Conservation (phyloP, 2,797 vertebrate species). For the Lacerta agilis region DNA sequence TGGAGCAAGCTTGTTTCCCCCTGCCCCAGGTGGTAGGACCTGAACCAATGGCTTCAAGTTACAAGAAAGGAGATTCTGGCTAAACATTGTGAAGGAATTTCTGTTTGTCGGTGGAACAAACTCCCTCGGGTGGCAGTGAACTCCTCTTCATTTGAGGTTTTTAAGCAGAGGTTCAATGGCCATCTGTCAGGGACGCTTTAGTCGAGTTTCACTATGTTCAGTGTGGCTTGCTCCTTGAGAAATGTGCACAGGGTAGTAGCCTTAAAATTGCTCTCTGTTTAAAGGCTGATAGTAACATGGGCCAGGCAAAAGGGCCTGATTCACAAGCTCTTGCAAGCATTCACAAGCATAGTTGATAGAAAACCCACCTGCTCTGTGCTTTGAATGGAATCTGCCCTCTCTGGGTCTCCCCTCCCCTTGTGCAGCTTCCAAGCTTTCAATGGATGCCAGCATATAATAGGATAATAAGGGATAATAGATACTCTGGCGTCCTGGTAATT, state of each 20-base stretch:
- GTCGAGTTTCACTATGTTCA: no score
- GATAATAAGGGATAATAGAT: constrained; percentile 13
- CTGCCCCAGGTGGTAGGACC: no score
- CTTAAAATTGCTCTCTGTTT: background rate
- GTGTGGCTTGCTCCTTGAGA: no score
- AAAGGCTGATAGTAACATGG: background rate
- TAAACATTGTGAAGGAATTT: no score
- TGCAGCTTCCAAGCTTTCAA: background rate
- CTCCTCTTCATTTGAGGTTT: no score
- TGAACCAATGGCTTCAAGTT: no score
- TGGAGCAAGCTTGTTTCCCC: no score
- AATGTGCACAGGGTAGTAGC: background rate
- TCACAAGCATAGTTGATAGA: background rate
- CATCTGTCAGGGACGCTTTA: no score
- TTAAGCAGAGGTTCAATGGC: background rate
- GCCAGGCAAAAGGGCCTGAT: background rate
- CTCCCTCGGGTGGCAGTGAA: no score
- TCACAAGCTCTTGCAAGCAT: background rate
- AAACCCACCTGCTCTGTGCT: background rate
- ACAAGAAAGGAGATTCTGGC: no score
- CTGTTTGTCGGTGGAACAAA: no score
- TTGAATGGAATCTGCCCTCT: constrained; percentile 7
- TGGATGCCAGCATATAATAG: constrained; percentile 13
- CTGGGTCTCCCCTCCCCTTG: background rate
- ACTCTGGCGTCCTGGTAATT: constrained; percentile 20